Base-by-base conservation (phyloP, 2,797 vertebrate genomes). In the Gouania willdenowi region DNA sequence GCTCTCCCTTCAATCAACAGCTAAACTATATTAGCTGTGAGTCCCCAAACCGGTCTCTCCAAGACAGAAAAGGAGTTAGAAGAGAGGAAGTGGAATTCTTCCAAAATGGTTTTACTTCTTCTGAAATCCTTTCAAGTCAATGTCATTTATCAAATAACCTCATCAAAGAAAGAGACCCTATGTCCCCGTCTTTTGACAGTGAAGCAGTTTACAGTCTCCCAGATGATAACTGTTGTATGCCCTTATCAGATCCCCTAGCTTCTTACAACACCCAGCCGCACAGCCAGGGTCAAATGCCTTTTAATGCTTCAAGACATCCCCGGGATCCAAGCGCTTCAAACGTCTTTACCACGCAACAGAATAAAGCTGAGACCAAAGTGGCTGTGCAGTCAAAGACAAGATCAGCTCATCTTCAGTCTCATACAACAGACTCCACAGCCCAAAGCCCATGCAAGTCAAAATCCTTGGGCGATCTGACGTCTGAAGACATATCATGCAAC, bases 401-500 rank as follows among this genome's bases (percentile, higher is more conserved):
- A 4, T 45, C 72, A 36, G 30, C 41, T 23, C 39, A 37, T 20
- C 40, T 64, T 33, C 63, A 57, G 13, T 41, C 61, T 15, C 18
- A 6, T 33, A 40, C 37, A 5, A 38, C 9, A 23, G 63, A 75
- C 17, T 34, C 76, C 24, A 44, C 65, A 33, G 29, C 27, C 17
- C 48, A 85, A 3, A 91, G 87, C 40, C 88, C 92, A 37, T 93
- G 91, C 66, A 99, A 98, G 75, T 98, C 95, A 55, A 99, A 99
- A 75, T 98, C 95, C 5, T 82, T 99, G 1, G 97, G 97, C 18
- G 97, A 99, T 75, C 76, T 99, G 64, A 99, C 97, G 0, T 99
- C 97, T 4, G 97, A 99, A 68, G 97, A 99, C 65, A 99, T 99
- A 29, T 91, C 90, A 24, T 98, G 94, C 77, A 97, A 94, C 61